A percentile compares a stretch with the other conserved stretches of the same genome.
Evolutionary conservation across 1,140 invertebrate species (phyloP).

Genomic region (Hyles euphorbiae): DNA sequence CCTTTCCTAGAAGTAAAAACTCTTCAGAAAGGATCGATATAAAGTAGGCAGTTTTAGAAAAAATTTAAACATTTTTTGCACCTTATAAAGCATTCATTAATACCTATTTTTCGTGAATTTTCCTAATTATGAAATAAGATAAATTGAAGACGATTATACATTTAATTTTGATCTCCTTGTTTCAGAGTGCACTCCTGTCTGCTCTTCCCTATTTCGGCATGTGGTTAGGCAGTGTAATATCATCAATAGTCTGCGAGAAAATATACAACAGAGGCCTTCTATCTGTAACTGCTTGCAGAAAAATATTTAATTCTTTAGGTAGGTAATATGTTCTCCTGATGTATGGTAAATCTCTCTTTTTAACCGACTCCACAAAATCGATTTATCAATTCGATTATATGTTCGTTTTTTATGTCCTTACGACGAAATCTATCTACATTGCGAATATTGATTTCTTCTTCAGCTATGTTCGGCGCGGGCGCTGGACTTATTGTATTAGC

Average conservation of each 20-base stretch:
- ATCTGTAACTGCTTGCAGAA: conserved; percentile 50
- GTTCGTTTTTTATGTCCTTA: neutral
- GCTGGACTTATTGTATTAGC: conserved; percentile 33
- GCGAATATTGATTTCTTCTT: conserved; percentile 12
- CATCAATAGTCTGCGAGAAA: conserved; percentile 77
- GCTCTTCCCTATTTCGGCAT: conserved; percentile 86
- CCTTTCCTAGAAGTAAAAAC: too few relatives aligned
- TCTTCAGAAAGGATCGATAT: too few relatives aligned
- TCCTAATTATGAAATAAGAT: too few relatives aligned
- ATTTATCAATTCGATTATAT: too few relatives aligned
- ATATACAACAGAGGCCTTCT: conserved; percentile 74
- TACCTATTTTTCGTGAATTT: too few relatives aligned
- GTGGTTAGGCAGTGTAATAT: conserved; percentile 78
- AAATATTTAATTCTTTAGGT: conserved; percentile 64
- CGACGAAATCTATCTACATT: too few relatives aligned
- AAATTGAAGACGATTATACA: too few relatives aligned
- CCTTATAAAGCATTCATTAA: too few relatives aligned
- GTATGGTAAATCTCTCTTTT: too few relatives aligned
- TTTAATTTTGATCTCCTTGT: conserved; percentile 8
- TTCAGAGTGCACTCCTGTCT: conserved; percentile 84
- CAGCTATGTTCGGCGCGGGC: conserved; percentile 41
- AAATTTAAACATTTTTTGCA: too few relatives aligned
- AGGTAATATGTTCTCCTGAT: conserved; percentile 11
- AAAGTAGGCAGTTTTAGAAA: too few relatives aligned
- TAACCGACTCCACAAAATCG: too few relatives aligned